Conservation (phyloP, 2,888 invertebrate species). For the Dynastes tityus region DNA sequence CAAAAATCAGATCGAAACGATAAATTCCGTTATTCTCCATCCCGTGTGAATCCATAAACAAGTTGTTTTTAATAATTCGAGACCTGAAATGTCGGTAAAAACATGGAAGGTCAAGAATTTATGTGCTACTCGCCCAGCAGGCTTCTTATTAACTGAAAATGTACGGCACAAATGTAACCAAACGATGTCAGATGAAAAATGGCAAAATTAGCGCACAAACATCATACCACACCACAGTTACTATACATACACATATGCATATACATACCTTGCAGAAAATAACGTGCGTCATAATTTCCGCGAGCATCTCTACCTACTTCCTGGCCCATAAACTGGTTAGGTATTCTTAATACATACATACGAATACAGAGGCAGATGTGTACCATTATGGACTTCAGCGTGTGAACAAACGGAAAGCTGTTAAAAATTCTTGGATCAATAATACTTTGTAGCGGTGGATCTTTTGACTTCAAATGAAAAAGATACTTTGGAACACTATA, state of each 20-base stretch:
- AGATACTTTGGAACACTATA: too few species aligned
- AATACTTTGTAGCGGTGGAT: too few species aligned
- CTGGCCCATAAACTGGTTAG: conserved; percentile 17
- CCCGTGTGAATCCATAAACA: conserved; percentile 22
- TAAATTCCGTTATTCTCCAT: conserved; percentile 1
- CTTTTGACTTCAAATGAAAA: too few species aligned
- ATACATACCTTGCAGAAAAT: conserved; percentile 11
- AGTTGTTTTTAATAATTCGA: conserved; percentile 29
- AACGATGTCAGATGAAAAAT: conserved; percentile 38
- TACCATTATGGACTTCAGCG: too few species aligned
- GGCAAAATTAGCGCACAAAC: conserved; percentile 31
- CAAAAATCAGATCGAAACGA: conserved; percentile 23
- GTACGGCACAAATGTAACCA: conserved; percentile 14
- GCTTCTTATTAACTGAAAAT: conserved; percentile 33
- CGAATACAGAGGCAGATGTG: neutral
- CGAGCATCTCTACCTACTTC: conserved; percentile 30
- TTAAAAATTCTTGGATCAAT: neutral
- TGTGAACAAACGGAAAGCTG: too few species aligned
- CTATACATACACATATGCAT: neutral
- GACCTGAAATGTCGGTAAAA: conserved; percentile 29
- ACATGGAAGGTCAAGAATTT: conserved; percentile 30
- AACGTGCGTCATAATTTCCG: conserved; percentile 11
- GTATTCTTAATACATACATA: conserved; percentile 14
- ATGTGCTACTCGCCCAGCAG: conserved; percentile 23
- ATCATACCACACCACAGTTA: conserved; percentile 9